phyloP scores from a whole-genome alignment of 2,888 invertebrate species.

The Galerucella calmariensis region DNA sequence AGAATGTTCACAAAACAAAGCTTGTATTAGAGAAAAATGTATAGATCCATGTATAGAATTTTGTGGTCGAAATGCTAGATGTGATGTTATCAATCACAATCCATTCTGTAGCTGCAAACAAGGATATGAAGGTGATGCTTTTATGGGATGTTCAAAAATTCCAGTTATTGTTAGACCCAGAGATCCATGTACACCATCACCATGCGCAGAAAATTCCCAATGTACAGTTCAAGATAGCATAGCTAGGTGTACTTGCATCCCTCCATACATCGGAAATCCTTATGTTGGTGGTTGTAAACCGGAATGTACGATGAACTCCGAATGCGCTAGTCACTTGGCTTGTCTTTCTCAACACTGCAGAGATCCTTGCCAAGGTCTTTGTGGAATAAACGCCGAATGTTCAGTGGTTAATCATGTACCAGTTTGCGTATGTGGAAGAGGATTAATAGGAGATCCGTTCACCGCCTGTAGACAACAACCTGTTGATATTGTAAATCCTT shows the following conservation, averaged over 20 bases:
- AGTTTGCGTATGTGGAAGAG: slow-evolving; percentile 80
- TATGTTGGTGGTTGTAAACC: slow-evolving; percentile 87
- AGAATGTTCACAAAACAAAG: slow-evolving; percentile 82
- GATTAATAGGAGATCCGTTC: slow-evolving; percentile 86
- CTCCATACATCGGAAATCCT: slow-evolving; percentile 89
- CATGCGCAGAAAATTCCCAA: slow-evolving; percentile 86
- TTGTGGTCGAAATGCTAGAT: slow-evolving; percentile 84
- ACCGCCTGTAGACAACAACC: slow-evolving; percentile 76
- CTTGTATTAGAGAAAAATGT: slow-evolving; percentile 86
- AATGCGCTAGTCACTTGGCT: slow-evolving; percentile 80
- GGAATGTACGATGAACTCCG: slow-evolving; percentile 84
- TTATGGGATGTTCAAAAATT: slow-evolving; percentile 78
- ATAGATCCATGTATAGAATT: slow-evolving; percentile 81
- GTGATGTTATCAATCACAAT: slow-evolving; percentile 82
- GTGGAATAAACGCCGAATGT: slow-evolving; percentile 86
- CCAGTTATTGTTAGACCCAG: slow-evolving; percentile 48
- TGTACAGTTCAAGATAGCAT: slow-evolving; percentile 77
- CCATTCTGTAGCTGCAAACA: slow-evolving; percentile 83
- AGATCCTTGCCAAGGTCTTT: slow-evolving; percentile 86
- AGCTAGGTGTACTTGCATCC: slow-evolving; percentile 85
- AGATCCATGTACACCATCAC: slow-evolving; percentile 81
- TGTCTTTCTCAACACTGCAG: slow-evolving; percentile 87
- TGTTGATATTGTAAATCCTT: slow-evolving; percentile 65
- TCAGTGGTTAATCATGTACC: slow-evolving; percentile 85
- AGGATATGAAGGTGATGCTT: slow-evolving; percentile 86